Percentiles rank a stretch among this genome's conserved stretches.
phyloP scores from a whole-genome alignment of 2,888 invertebrate genomes.

The Dinocampus coccinellae region DNA sequence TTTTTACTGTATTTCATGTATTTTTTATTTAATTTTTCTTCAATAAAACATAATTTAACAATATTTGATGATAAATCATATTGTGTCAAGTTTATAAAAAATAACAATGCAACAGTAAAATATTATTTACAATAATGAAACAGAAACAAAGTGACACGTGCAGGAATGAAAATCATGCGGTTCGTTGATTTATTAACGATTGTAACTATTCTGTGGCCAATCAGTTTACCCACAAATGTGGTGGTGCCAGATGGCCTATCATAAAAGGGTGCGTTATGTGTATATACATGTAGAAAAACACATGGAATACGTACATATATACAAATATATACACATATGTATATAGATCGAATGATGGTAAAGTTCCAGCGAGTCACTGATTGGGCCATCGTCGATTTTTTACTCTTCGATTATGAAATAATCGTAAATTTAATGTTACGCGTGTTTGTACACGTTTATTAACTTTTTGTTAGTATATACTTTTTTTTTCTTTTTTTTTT shows the following conservation, averaged over 20 bases:
- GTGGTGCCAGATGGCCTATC: constrained; percentile 34
- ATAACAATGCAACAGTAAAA: not conserved
- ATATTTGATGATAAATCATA: not conserved
- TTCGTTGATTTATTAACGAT: constrained; percentile 38
- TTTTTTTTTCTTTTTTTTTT: not conserved
- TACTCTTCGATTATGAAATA: not conserved
- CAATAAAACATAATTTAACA: not conserved
- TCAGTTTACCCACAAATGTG: constrained; percentile 34
- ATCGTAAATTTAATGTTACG: not conserved
- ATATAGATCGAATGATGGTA: not conserved
- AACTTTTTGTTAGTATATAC: not conserved
- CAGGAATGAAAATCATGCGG: constrained; percentile 28
- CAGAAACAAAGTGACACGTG: not conserved
- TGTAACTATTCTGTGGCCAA: constrained; percentile 25
- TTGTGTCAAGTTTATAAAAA: not conserved
- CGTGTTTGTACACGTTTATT: not conserved
- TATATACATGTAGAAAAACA: constrained; percentile 11
- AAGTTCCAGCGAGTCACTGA: not conserved
- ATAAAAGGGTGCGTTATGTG: not conserved
- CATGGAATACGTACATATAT: not conserved
- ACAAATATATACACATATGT: not conserved
- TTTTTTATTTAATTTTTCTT: no score
- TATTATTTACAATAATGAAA: constrained; percentile 1
- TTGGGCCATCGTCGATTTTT: not conserved
- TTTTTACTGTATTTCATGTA: no score